Evolutionary conservation across 2,113 vertebrate genomes (phyloP).

Genomic region (Aptenodytes patagonicus): DNA sequence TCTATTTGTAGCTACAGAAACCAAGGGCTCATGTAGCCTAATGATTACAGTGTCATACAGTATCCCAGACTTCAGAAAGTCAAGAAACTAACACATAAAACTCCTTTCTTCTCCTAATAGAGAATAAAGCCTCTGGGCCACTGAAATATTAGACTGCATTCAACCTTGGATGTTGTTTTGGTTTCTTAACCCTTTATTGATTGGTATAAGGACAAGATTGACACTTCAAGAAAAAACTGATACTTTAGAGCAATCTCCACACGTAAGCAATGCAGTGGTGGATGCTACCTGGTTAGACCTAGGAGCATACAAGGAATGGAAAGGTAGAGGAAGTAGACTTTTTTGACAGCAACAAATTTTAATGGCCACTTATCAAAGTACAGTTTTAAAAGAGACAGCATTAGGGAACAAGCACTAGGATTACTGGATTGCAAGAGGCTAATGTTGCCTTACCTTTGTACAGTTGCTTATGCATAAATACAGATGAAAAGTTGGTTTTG

Average conservation of each 20-base stretch:
- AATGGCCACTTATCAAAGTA: background rate
- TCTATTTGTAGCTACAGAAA: background rate
- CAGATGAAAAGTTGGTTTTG: background rate
- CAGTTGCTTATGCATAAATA: background rate
- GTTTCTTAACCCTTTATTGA: background rate
- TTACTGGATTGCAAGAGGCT: background rate
- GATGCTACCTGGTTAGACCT: background rate
- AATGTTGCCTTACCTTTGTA: background rate
- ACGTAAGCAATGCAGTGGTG: background rate
- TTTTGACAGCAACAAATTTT: background rate
- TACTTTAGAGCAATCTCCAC: background rate
- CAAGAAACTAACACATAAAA: background rate
- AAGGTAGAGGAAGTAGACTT: background rate
- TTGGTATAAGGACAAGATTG: background rate
- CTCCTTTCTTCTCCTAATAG: background rate
- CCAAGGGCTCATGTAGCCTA: background rate
- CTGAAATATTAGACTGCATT: background rate
- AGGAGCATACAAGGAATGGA: background rate
- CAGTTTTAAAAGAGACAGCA: background rate
- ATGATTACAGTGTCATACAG: background rate
- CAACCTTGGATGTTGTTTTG: background rate
- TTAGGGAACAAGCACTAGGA: background rate
- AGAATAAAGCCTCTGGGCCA: background rate
- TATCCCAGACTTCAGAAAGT: background rate
- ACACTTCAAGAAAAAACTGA: background rate